Evolutionary conservation across 2,113 vertebrate species (phyloP).

Genomic region (Microcebus lehilahytsara): DNA sequence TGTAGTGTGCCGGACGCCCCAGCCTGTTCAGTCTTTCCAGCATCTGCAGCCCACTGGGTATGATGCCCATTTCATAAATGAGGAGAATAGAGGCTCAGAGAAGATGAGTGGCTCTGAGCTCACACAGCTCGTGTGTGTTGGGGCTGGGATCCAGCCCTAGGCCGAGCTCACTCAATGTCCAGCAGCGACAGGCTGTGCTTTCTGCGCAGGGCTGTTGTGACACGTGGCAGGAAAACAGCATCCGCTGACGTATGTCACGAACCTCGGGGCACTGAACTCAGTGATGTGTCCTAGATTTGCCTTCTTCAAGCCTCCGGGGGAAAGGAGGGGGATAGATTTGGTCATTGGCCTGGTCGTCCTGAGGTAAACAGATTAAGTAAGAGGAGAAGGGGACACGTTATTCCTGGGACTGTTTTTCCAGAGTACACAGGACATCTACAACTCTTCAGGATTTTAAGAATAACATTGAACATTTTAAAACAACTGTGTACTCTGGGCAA

Average conservation of each 20-base stretch:
- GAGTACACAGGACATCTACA: background rate
- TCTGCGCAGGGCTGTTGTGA: background rate
- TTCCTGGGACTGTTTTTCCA: slow-evolving; percentile 22
- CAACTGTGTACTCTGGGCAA: background rate
- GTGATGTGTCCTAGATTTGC: background rate
- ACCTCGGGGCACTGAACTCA: background rate
- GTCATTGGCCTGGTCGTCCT: slow-evolving; percentile 2
- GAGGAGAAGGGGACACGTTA: background rate
- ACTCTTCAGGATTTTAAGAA: background rate
- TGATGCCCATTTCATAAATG: background rate
- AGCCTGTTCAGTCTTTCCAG: background rate
- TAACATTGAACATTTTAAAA: background rate
- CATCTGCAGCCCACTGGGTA: background rate
- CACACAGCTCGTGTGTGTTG: background rate
- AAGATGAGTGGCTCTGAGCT: background rate
- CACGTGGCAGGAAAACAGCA: background rate
- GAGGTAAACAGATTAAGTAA: slow-evolving; percentile 56
- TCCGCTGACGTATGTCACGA: background rate
- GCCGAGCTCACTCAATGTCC: background rate
- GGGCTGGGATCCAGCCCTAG: background rate
- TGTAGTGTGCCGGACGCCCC: rapidly evolving
- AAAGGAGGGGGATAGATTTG: background rate
- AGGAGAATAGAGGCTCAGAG: background rate
- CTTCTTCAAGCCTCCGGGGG: background rate
- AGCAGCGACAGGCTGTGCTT: background rate